These are phyloP conservation scores for Eumerus sabulonum DNA, from an alignment of 2,888 invertebrate species.

Conservation along the genomic window DNA sequence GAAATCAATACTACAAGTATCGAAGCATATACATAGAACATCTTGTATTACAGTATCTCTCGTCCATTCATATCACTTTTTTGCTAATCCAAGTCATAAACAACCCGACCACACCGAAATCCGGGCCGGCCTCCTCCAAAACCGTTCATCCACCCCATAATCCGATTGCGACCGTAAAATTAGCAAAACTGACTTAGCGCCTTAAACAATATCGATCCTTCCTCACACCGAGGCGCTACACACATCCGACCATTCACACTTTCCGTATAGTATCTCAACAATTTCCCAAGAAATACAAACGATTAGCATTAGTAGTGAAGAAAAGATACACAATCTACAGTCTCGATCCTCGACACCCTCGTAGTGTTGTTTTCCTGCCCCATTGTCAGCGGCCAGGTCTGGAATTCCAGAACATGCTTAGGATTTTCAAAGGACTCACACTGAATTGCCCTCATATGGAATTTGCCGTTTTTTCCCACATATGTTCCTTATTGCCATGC, in stretches of 20 bases:
- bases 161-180: conserved; percentile 55
- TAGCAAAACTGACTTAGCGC: conserved; percentile 48
- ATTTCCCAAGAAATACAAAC: conserved; percentile 47
- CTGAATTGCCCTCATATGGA: conserved; percentile 49
- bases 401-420: conserved; percentile 51
- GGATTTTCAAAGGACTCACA: conserved; percentile 54
- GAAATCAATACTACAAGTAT: no score
- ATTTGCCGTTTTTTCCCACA: conserved; percentile 51
- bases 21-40: no score
- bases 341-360: no score
- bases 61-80: no score
- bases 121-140: no score
- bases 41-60: no score
- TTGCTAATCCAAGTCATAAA: no score
- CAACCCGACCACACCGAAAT: no score
- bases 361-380: conserved; percentile 19
- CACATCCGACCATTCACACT: conserved; percentile 34
- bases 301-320: conserved; percentile 45
- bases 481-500: conserved; percentile 58
- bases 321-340: no score
- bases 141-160: conserved; percentile 33
- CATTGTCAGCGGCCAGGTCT: conserved; percentile 35
- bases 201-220: conserved; percentile 37
- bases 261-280: conserved; percentile 10
- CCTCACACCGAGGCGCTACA: conserved; percentile 50